phyloP scores from a whole-genome alignment of 1,140 invertebrate genomes.

The Diachasma alloeum region DNA sequence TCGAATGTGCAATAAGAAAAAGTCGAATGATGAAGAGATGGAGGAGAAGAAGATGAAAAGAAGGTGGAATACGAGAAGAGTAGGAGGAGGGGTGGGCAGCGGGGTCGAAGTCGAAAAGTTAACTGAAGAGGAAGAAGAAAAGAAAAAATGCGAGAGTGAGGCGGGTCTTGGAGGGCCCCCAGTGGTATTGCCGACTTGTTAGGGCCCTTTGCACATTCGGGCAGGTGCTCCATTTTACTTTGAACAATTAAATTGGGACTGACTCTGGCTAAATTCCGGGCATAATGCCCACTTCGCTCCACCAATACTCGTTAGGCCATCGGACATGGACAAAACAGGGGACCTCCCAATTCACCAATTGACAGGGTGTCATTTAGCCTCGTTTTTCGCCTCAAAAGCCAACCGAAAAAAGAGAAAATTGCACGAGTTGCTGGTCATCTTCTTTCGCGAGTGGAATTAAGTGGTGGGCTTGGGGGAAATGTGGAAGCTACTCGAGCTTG shows the following conservation, averaged over 20 bases:
- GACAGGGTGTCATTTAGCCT: constrained; percentile 5
- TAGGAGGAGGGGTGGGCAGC: constrained; percentile 34
- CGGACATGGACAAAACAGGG: neutral
- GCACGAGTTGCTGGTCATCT: neutral
- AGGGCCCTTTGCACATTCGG: constrained; percentile 43
- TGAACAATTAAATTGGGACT: constrained; percentile 61
- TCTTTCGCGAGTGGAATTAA: neutral
- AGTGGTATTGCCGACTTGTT: constrained; percentile 64
- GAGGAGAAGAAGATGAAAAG: constrained; percentile 23
- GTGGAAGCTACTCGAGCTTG: neutral
- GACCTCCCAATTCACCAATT: neutral
- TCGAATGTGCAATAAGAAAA: neutral
- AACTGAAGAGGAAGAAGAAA: constrained; percentile 24
- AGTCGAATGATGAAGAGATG: constrained; percentile 6
- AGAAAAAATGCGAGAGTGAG: constrained; percentile 32
- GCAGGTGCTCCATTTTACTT: constrained; percentile 64
- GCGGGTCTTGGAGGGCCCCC: constrained; percentile 11
- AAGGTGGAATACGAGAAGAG: constrained; percentile 31
- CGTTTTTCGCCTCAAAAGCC: neutral
- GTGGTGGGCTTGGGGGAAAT: neutral
- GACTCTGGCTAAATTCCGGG: neutral
- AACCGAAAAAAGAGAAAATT: neutral
- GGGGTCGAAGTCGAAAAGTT: constrained; percentile 24
- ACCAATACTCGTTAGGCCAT: neutral
- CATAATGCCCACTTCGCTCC: neutral